phyloP scores from a whole-genome alignment of 2,888 invertebrate species.

The Polia nebulosa region DNA sequence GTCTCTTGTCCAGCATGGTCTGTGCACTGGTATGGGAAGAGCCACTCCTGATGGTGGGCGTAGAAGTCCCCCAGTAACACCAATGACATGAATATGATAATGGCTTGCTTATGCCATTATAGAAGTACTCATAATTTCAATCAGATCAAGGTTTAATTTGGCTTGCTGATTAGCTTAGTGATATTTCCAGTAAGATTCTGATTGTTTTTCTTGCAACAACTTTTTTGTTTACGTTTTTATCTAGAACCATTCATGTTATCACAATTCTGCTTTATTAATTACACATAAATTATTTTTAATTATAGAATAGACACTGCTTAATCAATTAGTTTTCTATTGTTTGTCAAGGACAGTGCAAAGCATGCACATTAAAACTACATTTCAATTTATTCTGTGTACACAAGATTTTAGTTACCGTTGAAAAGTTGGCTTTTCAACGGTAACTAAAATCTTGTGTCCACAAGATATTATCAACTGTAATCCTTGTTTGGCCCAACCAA shows the following conservation, averaged over 20 bases:
- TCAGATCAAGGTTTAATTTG: conserved; percentile 35
- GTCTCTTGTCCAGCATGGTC: too few species aligned
- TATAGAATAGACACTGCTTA: neutral
- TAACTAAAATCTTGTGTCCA: neutral
- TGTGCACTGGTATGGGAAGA: too few species aligned
- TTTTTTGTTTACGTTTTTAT: conserved; percentile 25
- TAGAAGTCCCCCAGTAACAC: too few species aligned
- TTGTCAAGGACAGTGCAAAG: neutral
- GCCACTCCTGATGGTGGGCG: too few species aligned
- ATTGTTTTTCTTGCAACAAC: conserved; percentile 1
- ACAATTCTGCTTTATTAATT: conserved; percentile 10
- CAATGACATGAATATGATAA: too few species aligned
- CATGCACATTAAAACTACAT: neutral
- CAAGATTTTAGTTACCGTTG: too few species aligned
- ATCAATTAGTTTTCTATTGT: conserved; percentile 6
- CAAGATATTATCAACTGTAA: conserved; percentile 1
- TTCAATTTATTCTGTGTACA: neutral
- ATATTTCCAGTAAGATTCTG: conserved; percentile 3
- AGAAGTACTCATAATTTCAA: conserved; percentile 25
- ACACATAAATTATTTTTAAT: neutral
- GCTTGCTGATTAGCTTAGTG: conserved; percentile 28
- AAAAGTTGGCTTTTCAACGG: too few species aligned
- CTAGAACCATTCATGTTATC: conserved; percentile 22
- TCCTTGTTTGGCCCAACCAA: conserved; percentile 11
- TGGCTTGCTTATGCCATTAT: conserved; percentile 24